phyloP scores from a whole-genome alignment of 1,140 invertebrate species.

The Nasonia vitripennis region DNA sequence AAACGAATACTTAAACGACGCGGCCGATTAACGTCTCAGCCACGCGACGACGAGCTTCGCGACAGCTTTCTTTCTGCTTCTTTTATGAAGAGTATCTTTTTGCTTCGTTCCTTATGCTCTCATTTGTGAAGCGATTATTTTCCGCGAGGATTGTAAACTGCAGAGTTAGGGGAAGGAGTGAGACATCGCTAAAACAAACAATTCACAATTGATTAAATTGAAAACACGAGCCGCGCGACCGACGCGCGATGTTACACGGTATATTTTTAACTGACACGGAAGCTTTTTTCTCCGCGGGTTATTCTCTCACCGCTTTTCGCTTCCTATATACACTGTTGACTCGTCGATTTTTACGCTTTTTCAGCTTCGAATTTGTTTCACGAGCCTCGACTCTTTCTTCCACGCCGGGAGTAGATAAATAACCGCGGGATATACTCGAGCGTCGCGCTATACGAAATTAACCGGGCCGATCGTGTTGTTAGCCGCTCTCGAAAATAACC shows the following conservation, averaged over 20 bases:
- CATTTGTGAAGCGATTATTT: background rate
- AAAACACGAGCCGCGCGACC: too few relatives aligned
- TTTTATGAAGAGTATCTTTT: background rate
- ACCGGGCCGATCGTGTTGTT: constrained; percentile 15
- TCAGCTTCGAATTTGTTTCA: background rate
- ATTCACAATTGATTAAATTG: too few relatives aligned
- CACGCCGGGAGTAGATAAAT: constrained; percentile 51
- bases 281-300: too few relatives aligned
- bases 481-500: constrained; percentile 39
- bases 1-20: constrained; percentile 66
- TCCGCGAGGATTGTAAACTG: too few relatives aligned
- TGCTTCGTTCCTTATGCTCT: background rate
- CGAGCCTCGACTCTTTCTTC: background rate
- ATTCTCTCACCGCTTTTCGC: too few relatives aligned
- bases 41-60: constrained; percentile 34
- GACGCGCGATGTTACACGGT: too few relatives aligned
- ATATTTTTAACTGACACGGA: too few relatives aligned
- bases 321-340: too few relatives aligned
- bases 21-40: constrained; percentile 69
- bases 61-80: constrained; percentile 17
- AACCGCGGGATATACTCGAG: constrained; percentile 29
- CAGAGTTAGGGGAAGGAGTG: too few relatives aligned
- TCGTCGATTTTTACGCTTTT: background rate
- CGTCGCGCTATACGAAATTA: constrained; percentile 42
- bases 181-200: too few relatives aligned